phyloP scores from a whole-genome alignment of 2,797 vertebrate species.

The Halcyon leucocephala region DNA sequence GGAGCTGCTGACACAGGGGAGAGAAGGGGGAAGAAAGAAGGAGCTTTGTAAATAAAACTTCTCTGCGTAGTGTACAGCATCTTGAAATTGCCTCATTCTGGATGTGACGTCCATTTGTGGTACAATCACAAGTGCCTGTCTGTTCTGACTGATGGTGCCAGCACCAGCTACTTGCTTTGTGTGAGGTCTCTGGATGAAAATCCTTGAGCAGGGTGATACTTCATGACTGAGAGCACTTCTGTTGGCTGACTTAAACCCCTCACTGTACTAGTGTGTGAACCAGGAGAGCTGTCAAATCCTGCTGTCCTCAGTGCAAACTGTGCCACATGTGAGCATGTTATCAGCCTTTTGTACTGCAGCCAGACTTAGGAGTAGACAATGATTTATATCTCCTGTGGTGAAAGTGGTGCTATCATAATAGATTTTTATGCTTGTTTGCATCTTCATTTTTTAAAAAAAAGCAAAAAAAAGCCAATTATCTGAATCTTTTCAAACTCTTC shows the following conservation, averaged over 20 bases:
- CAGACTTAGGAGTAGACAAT: background rate
- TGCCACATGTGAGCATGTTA: rapidly evolving
- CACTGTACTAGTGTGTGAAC: background rate
- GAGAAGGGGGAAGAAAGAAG: background rate
- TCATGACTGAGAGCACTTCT: background rate
- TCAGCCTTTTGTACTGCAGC: background rate
- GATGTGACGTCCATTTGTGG: background rate
- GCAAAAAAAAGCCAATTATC: background rate
- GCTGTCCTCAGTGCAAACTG: background rate
- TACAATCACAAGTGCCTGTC: background rate
- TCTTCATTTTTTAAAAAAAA: background rate
- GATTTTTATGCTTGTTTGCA: background rate
- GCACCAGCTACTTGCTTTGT: background rate
- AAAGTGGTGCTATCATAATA: background rate
- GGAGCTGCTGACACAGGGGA: background rate
- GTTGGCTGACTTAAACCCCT: background rate
- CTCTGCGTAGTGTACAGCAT: background rate
- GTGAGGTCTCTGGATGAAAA: background rate
- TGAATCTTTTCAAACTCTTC: background rate
- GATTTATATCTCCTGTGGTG: background rate
- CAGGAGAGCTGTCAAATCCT: background rate
- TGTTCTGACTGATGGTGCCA: background rate
- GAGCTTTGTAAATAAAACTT: background rate
- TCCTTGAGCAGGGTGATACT: background rate
- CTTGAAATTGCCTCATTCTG: background rate